Percentiles rank a stretch among this genome's conserved stretches.
Evolutionary conservation across 2,113 vertebrate genomes (phyloP).

Genomic region (Ursus arctos): DNA sequence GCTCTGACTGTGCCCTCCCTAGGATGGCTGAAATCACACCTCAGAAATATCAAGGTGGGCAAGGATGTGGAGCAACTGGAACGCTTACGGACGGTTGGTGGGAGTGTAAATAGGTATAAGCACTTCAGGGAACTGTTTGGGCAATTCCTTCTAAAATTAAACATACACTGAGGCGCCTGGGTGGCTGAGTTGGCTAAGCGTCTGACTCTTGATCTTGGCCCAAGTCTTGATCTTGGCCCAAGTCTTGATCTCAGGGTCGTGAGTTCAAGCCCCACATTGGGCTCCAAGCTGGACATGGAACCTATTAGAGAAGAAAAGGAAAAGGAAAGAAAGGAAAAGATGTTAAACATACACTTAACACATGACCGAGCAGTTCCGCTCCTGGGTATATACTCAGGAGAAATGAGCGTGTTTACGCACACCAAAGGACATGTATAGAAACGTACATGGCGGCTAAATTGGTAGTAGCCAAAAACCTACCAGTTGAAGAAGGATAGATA

Average conservation of each 20-base stretch:
- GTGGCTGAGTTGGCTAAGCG: background rate
- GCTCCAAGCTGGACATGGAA: background rate
- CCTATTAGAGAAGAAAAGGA: background rate
- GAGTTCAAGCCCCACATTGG: background rate
- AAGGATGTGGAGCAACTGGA: background rate
- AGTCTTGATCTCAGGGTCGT: background rate
- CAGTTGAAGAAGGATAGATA: background rate
- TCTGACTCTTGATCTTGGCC: background rate
- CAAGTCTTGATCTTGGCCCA: background rate
- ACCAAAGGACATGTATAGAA: background rate
- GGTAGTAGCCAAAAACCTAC: background rate
- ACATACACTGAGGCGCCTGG: background rate
- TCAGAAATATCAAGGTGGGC: background rate
- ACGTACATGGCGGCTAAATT: background rate
- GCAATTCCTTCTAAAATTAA: slow-evolving; percentile 50
- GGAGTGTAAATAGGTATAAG: background rate
- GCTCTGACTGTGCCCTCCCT: background rate
- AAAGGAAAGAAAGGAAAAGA: background rate
- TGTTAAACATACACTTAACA: background rate
- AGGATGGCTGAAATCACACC: background rate
- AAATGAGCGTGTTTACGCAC: background rate
- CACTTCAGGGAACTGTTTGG: background rate
- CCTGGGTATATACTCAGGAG: background rate
- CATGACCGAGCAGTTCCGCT: background rate
- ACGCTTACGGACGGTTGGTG: background rate